Conservation (phyloP, 2,888 invertebrate genomes). For the Sarcophaga rosellei region DNA sequence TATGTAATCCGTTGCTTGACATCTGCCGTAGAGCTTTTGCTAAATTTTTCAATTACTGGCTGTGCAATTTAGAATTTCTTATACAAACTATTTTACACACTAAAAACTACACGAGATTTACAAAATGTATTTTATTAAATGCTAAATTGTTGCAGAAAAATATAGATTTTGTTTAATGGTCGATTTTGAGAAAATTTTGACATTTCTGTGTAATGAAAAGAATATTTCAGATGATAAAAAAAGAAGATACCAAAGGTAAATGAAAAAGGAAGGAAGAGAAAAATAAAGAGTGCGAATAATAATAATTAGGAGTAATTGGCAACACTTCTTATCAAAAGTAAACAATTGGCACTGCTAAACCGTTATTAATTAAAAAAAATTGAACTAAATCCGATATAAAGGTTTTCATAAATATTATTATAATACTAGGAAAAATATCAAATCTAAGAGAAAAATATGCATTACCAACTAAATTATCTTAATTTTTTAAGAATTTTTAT, state of each 20-base stretch:
- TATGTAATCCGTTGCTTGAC: conserved; percentile 13
- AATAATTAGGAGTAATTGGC: background rate
- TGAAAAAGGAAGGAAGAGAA: conserved; percentile 14
- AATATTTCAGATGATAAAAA: conserved; percentile 62
- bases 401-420: no score
- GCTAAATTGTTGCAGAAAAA: conserved; percentile 46
- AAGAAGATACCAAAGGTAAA: conserved; percentile 48
- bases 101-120: conserved; percentile 1
- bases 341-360: background rate
- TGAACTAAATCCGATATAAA: no score
- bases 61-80: background rate
- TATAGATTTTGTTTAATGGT: conserved; percentile 17
- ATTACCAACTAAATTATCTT: no score
- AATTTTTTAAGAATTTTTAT: no score
- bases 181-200: conserved; percentile 44
- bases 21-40: conserved; percentile 36
- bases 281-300: background rate
- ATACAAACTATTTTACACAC: background rate
- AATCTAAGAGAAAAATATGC: no score
- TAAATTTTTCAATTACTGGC: conserved; percentile 21
- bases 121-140: conserved; percentile 25
- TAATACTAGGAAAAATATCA: no score
- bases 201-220: conserved; percentile 36
- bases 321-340: background rate
- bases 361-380: background rate